Evolutionary conservation across 2,888 invertebrate species (phyloP), one percentile per base, ranked within the genome.

Genomic region (Lithodes maja): DNA sequence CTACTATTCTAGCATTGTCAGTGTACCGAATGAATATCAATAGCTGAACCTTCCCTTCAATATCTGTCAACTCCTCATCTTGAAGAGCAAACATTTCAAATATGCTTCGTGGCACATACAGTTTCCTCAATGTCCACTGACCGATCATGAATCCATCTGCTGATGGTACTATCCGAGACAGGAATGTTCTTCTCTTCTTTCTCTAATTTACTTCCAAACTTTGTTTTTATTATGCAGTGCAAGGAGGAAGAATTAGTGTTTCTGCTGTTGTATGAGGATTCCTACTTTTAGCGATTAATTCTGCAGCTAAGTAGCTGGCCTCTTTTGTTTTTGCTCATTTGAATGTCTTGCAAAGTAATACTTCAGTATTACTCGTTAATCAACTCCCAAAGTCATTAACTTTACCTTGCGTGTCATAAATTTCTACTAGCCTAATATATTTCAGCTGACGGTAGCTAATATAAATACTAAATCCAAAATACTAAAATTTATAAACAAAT

Each of bases 281-380:
- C 77, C 17, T 77, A n/a, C 49, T 77, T 77, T 80, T 80, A 80
- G 80, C 80, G 61, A 81, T 52, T 61, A 81, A 61, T 52, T 81
- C 81, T 81, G 81, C 81, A 81, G 61, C 81, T 81, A 81, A 81
- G 81, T 81, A 81, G 81, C 81, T 81, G 81, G 81, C 81, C 81
- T 81, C 81, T 81, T 55, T 55, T 54, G 61, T 61, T 81, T 81
- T 81, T 81, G 61, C 61, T 52, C 55, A 61, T 81, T 15, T 81
- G 81, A 81, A 33, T 81, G 81, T 81, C 61, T 81, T 81, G 61
- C 61, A 81, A 81, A 80, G 80, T 15, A 80, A n/a, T 54, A 77
- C 77, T 33, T 33, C 33, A 33, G 33, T 0, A 33, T 33, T 33
- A 33, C 33, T 33, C 33, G 33, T 33, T 33, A 33, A 33, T 33